Evolutionary conservation across 2,888 invertebrate species (phyloP), one percentile per base, ranked within the genome.

Genomic region (Hyposoter didymator): DNA sequence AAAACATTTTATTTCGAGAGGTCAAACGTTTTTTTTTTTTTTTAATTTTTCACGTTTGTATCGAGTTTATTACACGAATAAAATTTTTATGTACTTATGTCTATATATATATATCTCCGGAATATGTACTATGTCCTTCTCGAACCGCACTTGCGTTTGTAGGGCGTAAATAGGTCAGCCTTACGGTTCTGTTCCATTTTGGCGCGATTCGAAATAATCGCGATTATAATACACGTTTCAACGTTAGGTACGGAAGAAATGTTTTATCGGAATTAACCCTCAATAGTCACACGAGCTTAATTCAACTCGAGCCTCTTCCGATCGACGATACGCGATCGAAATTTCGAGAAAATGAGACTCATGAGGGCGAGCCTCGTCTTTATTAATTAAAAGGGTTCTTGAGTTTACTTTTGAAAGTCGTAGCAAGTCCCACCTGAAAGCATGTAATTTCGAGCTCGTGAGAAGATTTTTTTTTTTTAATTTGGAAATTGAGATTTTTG

Each of bases 151-250:
- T 35, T 87, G 81, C 78, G 84, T 84, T 88, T 87, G 87, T 88
- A 81, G 49, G 87, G 86, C 0, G 1, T 88, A 85, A 88, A 79
- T 84, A 91, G 90, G 88, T 91, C 91, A 91, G 91, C 90, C 92
- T 91, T 91, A 86, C 89, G 85, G 73, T 87, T 86, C 84, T 67
- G 84, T 80, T 49, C 17, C 82, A 81, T 82, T 28, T 28, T 75
- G 39, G 39, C 85, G 76, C 80, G 84, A 85, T 85, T 84, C 69
- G 52, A 75, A 0, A 14, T 72, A 78, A 80, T 76, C 69, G 78
- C 74, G 78, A 70, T 83, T 72, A 43, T 76, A 64, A 83, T 72
- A 73, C 80, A 87, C 80, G 84, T 66, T 79, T 82, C 28, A 81
- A 85, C 67, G 69, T 78, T 85, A 79, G 75, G 70, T 85, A 82